A percentile compares a stretch with the other conserved stretches of the same genome.
These are phyloP conservation scores for Hydropsyche tenuis DNA, from an alignment of 1,140 invertebrate species.

Conservation along the genomic window DNA sequence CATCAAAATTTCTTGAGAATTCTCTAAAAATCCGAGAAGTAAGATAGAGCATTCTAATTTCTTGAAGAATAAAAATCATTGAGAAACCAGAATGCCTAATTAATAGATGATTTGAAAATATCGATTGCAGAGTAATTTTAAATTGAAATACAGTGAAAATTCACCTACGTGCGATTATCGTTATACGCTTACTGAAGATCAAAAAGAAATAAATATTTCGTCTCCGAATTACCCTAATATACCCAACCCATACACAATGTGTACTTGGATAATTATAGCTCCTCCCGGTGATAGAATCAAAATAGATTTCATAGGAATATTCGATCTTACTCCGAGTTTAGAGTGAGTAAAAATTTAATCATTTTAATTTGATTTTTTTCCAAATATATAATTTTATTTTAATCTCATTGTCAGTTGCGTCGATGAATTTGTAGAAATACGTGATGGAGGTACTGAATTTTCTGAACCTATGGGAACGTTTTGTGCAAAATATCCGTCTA, in stretches of 20 bases:
- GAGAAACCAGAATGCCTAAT: too few relatives aligned
- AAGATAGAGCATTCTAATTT: too few relatives aligned
- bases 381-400: neutral
- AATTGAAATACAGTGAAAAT: conserved; percentile 57
- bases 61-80: too few relatives aligned
- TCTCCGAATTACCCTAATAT: conserved; percentile 83
- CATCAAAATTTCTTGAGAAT: too few relatives aligned
- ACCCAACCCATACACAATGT: conserved; percentile 78
- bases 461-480: conserved; percentile 69
- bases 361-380: too few relatives aligned
- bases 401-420: conserved; percentile 69
- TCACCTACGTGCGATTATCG: conserved; percentile 69
- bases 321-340: conserved; percentile 71
- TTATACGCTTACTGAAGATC: conserved; percentile 56
- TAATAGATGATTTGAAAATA: too few relatives aligned
- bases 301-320: conserved; percentile 76
- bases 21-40: too few relatives aligned
- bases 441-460: conserved; percentile 77
- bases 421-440: conserved; percentile 76
- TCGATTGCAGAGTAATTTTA: conserved; percentile 31
- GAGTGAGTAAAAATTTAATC: conserved; percentile 55
- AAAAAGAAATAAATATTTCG: conserved; percentile 64
- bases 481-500: conserved; percentile 69
- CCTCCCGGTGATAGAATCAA: conserved; percentile 72
- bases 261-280: conserved; percentile 76